Conservation (phyloP, 2,113 vertebrate species). For the Alosa alosa region DNA sequence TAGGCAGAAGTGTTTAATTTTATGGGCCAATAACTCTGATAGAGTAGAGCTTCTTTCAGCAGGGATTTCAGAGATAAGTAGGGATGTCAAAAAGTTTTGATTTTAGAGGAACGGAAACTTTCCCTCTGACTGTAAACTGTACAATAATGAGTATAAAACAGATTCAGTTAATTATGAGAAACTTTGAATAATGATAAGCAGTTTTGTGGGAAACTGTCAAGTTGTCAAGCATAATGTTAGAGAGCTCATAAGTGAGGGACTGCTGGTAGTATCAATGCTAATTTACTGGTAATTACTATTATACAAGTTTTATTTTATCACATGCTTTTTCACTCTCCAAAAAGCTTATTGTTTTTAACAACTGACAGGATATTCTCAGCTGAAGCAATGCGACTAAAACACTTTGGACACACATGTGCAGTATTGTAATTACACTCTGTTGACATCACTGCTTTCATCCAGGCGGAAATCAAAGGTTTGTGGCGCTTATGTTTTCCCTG, state of each 20-base stretch:
- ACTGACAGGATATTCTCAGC: background rate
- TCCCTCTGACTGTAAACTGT: background rate
- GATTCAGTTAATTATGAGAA: background rate
- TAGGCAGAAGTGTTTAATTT: conserved; percentile 33
- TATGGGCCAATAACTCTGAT: conserved; percentile 32
- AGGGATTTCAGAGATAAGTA: conserved; percentile 33
- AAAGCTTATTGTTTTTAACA: background rate
- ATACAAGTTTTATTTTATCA: background rate
- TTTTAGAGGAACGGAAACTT: background rate
- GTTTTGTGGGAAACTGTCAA: background rate
- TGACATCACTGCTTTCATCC: background rate
- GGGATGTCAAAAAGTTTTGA: background rate
- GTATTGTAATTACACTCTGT: background rate
- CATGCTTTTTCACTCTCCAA: background rate
- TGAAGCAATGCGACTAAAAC: background rate
- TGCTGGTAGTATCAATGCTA: background rate
- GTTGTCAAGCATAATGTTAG: background rate
- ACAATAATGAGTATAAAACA: background rate
- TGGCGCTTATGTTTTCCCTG: background rate
- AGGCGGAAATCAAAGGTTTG: background rate
- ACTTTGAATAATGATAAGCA: background rate
- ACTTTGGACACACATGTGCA: background rate
- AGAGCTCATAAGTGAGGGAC: background rate
- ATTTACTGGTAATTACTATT: background rate
- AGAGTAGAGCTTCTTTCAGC: background rate